Base-by-base conservation (phyloP, 1,140 invertebrate species). In the Drosophila quadrilineata region DNA sequence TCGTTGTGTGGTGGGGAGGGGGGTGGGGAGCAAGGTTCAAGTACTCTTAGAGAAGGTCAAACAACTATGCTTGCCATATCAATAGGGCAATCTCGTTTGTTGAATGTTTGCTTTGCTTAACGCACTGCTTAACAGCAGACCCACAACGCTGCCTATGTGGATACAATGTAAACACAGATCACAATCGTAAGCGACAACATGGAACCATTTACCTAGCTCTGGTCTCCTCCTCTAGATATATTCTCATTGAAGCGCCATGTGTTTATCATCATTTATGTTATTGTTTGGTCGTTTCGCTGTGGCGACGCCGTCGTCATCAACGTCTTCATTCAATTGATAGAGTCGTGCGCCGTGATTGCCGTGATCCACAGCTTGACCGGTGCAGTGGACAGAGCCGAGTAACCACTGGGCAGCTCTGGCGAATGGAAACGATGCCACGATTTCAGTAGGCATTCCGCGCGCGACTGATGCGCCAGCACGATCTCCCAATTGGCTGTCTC, bases 331-430 rank as follows among this genome's bases (percentile, higher is more conserved):
- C 79, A 85, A 85, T 85, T 85, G 74, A 24, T 75, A 74, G n/a
- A n/a, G 74, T 65, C 79, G 74, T 71, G 67, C 79, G 79, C 79
- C 74, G 79, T 75, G 79, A 85, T 85, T 75, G 70, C 59, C 19
- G 40, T n/a, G n/a, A 19, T 12, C 10, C 12, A 14, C 10, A 71
- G 56, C 41, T 52, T 33, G 64, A 57, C 52, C 52, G 46, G 31
- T 49, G 40, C 54, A 65, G 31, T 26, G 43, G 41, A 14, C 60
- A 63, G 59, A n/a, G 5, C 16, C 46, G 33, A 24, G 12, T 41
- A 16, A 28, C 12, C 29, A 3, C 9, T 16, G 22, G n/a, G 9
- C 33, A 33, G 31, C 14, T 12, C 35, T 19, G 29, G 22, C 31
- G 35, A 36, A 40, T 46, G 65, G 63, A n/a, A n/a, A n/a, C n/a